A percentile compares a stretch with the other conserved stretches of the same genome.
phyloP scores from a whole-genome alignment of 2,797 vertebrate species.

The Gymnoscopelus microlampas region DNA sequence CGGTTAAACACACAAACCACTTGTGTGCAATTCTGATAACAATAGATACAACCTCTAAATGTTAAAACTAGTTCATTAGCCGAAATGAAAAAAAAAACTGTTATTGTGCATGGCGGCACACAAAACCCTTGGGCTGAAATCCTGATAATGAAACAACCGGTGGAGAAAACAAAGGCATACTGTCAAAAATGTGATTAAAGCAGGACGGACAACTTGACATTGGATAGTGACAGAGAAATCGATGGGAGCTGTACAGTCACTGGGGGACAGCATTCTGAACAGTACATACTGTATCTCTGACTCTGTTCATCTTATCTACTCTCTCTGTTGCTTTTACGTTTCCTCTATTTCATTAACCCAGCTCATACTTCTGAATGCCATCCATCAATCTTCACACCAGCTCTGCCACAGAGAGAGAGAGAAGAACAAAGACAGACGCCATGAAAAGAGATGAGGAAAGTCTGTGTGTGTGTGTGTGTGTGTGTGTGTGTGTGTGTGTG shows the following conservation, averaged over 20 bases:
- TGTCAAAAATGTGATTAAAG: conserved; percentile 48
- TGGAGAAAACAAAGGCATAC: conserved; percentile 16
- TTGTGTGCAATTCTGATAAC: too few relatives aligned
- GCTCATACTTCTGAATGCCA: conserved; percentile 31
- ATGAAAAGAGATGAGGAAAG: too few relatives aligned
- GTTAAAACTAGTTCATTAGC: not conserved
- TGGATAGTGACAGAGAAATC: not conserved
- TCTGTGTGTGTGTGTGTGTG: conserved; percentile 8
- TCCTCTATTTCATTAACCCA: conserved; percentile 28
- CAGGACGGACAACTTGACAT: conserved; percentile 12
- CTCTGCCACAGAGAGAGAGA: conserved; percentile 11
- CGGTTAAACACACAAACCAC: too few relatives aligned
- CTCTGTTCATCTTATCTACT: not conserved
- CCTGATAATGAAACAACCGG: conserved; percentile 26
- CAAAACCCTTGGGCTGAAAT: conserved; percentile 15
- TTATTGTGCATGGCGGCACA: conserved; percentile 12
- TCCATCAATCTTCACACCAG: conserved; percentile 43
- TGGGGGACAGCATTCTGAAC: not conserved
- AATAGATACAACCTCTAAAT: conserved; percentile 6
- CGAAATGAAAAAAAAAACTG: conserved; percentile 9
- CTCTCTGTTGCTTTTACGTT: conserved; percentile 25
- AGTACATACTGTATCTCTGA: too few relatives aligned
- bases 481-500: not conserved
- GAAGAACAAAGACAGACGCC: conserved; percentile 10
- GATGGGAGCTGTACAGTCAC: not conserved